phyloP scores from a whole-genome alignment of 2,797 vertebrate genomes.

The Oreochromis grahami region DNA sequence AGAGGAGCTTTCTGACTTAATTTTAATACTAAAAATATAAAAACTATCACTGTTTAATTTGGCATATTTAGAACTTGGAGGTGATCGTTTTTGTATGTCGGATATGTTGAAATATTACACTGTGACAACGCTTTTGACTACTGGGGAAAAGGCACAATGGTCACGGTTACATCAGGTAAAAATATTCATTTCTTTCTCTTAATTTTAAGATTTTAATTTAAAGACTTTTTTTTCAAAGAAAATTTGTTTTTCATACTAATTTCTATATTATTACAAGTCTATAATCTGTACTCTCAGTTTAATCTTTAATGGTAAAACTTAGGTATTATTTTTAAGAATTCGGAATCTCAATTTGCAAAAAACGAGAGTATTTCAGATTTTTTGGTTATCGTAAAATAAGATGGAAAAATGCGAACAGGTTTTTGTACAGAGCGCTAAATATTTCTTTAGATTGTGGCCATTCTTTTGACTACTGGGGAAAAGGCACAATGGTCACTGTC shows the following conservation, averaged over 20 bases:
- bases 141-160: neutral
- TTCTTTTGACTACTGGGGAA: constrained; percentile 61
- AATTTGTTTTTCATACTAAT: too few species aligned
- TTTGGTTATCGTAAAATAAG: neutral
- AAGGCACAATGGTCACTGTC: constrained; percentile 53
- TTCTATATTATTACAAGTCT: too few species aligned
- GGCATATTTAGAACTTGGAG: too few species aligned
- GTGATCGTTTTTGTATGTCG: constrained; percentile 53
- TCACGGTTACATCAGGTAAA: constrained; percentile 56
- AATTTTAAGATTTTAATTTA: neutral
- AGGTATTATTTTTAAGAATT: neutral
- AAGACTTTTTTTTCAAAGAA: neutral
- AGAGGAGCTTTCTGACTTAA: too few species aligned
- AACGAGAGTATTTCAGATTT: neutral
- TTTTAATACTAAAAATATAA: too few species aligned
- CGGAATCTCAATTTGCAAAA: neutral
- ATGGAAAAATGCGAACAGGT: neutral
- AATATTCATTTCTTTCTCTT: neutral
- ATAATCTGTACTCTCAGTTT: too few species aligned
- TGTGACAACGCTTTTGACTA: constrained; percentile 39
- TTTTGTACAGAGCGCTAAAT: constrained; percentile 5
- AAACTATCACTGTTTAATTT: too few species aligned
- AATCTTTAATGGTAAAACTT: too few species aligned
- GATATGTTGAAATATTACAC: too few species aligned
- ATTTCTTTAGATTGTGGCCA: constrained; percentile 18